A percentile compares a stretch with the other conserved stretches of the same genome.
phyloP scores from a whole-genome alignment of 2,888 invertebrate species.

The Megastigmus dorsalis region DNA sequence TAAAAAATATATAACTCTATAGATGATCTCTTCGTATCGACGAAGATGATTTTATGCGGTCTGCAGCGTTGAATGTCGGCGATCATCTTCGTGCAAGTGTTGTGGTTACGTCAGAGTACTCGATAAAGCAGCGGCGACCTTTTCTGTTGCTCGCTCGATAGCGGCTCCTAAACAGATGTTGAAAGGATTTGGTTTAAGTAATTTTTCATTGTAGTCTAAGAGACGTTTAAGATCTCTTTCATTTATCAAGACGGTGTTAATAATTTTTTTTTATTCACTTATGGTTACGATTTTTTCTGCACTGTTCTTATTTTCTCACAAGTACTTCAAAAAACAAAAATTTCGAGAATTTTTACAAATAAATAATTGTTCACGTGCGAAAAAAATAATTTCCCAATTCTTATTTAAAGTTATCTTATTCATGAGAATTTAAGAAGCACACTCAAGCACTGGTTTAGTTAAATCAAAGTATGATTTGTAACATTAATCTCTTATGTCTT shows the following conservation, averaged over 20 bases:
- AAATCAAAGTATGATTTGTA: no score
- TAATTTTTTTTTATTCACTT: neutral
- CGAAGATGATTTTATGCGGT: slow-evolving; percentile 15
- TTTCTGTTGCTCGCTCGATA: slow-evolving; percentile 53
- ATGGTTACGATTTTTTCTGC: no score
- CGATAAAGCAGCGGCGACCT: slow-evolving; percentile 52
- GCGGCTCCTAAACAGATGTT: slow-evolving; percentile 42
- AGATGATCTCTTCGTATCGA: neutral
- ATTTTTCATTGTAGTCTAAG: neutral
- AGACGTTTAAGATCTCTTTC: neutral
- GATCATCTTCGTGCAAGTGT: slow-evolving; percentile 41
- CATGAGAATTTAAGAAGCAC: no score
- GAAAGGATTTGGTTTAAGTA: neutral
- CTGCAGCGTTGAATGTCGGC: slow-evolving; percentile 20
- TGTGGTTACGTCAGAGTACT: slow-evolving; percentile 49
- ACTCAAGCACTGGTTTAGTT: no score
- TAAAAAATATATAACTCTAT: slow-evolving; percentile 25
- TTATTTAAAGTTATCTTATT: no score
- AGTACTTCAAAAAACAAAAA: no score
- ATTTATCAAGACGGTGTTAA: neutral
- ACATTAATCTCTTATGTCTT: no score
- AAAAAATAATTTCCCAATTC: no score
- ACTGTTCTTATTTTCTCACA: no score
- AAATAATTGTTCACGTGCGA: no score
- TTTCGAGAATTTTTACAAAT: no score